These are phyloP conservation scores for Halcyon smyrnensis DNA, from an alignment of 2,797 vertebrate species.

Conservation along the genomic window DNA sequence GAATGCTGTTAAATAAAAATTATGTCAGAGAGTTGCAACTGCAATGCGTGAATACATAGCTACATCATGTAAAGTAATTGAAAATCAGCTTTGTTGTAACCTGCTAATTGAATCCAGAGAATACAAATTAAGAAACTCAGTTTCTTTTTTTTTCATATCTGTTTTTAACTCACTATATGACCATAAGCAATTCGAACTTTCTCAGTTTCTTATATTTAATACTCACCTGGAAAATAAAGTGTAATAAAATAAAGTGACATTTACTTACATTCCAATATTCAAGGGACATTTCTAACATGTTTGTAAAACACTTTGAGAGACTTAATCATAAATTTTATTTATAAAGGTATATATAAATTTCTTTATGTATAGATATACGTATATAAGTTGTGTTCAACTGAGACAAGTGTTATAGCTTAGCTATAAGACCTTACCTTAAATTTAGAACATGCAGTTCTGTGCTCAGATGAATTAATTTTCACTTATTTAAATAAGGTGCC, in stretches of 20 bases:
- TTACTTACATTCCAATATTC: background rate
- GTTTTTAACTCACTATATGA: background rate
- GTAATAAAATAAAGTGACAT: background rate
- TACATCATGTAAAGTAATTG: background rate
- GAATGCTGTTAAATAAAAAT: background rate
- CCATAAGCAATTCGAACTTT: background rate
- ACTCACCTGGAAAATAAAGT: background rate
- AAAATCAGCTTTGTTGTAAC: background rate
- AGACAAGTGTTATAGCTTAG: background rate
- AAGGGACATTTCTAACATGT: background rate
- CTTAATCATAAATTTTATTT: background rate
- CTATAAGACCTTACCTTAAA: background rate
- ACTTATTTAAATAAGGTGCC: slow-evolving; percentile 51
- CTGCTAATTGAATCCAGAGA: background rate
- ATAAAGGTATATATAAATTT: background rate
- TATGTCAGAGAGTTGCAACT: background rate
- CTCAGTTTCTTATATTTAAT: background rate
- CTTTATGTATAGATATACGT: background rate
- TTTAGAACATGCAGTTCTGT: background rate
- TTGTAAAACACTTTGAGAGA: background rate
- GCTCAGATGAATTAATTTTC: slow-evolving; percentile 20
- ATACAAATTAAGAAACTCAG: background rate
- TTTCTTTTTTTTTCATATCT: background rate
- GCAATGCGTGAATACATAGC: background rate
- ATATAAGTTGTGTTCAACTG: background rate